Conservation (phyloP, 2,113 vertebrate genomes). For the Hemiprocne comata region DNA sequence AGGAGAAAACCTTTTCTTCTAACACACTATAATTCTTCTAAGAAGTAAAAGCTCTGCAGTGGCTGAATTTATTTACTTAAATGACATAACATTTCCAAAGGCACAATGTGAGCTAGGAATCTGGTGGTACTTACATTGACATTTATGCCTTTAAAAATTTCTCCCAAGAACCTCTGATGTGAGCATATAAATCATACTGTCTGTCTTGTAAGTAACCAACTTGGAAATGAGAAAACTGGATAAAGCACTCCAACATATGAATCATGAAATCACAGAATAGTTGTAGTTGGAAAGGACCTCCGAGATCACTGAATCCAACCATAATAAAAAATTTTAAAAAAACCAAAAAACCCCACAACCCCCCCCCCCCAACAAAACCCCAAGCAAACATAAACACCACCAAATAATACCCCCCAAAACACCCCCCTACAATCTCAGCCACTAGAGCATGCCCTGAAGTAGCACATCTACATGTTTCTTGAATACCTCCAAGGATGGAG, state of each 20-base stretch:
- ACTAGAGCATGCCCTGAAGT: too few relatives aligned
- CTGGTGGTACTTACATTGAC: neutral
- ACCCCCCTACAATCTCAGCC: too few relatives aligned
- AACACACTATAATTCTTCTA: neutral
- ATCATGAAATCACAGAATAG: too few relatives aligned
- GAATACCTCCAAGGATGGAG: too few relatives aligned
- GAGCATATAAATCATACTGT: neutral
- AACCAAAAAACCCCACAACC: too few relatives aligned
- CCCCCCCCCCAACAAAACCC: too few relatives aligned
- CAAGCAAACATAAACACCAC: too few relatives aligned
- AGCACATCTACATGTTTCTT: too few relatives aligned
- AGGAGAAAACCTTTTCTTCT: neutral
- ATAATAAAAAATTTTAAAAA: too few relatives aligned
- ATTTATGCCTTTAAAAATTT: neutral
- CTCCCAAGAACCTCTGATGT: neutral
- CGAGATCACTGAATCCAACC: too few relatives aligned
- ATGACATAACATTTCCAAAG: neutral
- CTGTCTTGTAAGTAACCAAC: slow-evolving; percentile 1
- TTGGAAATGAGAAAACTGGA: neutral
- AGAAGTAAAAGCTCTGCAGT: neutral
- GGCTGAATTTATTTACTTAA: neutral
- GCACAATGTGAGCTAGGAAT: neutral
- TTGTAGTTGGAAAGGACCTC: too few relatives aligned
- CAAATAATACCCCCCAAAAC: too few relatives aligned
- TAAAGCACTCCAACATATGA: neutral